Conservation (phyloP, 2,888 invertebrate genomes). For the Allacma fusca region DNA sequence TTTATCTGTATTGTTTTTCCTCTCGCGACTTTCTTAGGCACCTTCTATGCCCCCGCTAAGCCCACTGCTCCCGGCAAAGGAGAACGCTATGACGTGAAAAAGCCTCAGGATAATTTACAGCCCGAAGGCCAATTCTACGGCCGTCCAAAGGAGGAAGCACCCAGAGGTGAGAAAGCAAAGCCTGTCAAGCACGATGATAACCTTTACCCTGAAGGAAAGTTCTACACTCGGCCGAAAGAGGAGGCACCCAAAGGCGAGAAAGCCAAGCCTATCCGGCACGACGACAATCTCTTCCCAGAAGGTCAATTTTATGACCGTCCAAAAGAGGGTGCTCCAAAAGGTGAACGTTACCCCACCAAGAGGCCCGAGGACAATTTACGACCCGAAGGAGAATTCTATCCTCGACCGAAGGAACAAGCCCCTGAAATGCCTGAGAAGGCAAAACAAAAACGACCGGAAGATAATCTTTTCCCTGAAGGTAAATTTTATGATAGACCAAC, state of each 20-base stretch:
- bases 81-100: conserved; percentile 32
- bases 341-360: conserved; percentile 32
- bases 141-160: conserved; percentile 64
- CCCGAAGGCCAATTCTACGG: conserved; percentile 70
- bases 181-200: conserved; percentile 59
- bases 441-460: conserved; percentile 62
- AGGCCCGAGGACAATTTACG: conserved; percentile 72
- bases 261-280: conserved; percentile 64
- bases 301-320: conserved; percentile 66
- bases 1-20: conserved; percentile 20
- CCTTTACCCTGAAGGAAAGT: conserved; percentile 67
- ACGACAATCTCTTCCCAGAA: conserved; percentile 68
- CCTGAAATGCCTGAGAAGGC: conserved; percentile 63
- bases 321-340: conserved; percentile 36
- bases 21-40: conserved; percentile 27
- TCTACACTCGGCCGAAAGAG: conserved; percentile 64
- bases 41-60: conserved; percentile 41
- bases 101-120: conserved; percentile 28
- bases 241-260: conserved; percentile 63
- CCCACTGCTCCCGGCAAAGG: conserved; percentile 34
- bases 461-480: conserved; percentile 64
- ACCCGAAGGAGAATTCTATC: conserved; percentile 60
- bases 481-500: conserved; percentile 64
- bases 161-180: conserved; percentile 63
- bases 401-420: conserved; percentile 67